Conservation (phyloP, 2,888 invertebrate genomes). For the Oscheius sp. region DNA sequence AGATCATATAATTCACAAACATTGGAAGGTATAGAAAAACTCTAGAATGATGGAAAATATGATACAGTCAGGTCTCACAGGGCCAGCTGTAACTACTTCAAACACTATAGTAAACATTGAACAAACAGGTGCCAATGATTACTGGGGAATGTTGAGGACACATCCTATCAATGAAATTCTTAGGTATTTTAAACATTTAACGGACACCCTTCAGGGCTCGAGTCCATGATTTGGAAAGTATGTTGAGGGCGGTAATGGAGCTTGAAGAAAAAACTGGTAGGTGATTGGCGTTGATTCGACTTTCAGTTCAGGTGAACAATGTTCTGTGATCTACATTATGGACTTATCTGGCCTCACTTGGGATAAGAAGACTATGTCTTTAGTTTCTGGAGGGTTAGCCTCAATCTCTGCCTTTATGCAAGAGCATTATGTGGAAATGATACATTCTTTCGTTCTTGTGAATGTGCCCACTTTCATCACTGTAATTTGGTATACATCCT, state of each 20-base stretch:
- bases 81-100: conserved; percentile 51
- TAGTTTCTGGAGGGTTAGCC: conserved; percentile 61
- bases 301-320: conserved; percentile 54
- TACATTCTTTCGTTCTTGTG: conserved; percentile 67
- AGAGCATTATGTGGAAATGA: conserved; percentile 63
- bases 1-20: conserved; percentile 56
- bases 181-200: conserved; percentile 15
- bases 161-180: conserved; percentile 65
- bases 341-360: conserved; percentile 64
- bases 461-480: conserved; percentile 66
- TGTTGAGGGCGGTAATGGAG: conserved; percentile 66
- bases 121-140: conserved; percentile 65
- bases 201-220: conserved; percentile 38
- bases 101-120: conserved; percentile 67
- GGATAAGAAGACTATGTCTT: conserved; percentile 55
- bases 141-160: conserved; percentile 65
- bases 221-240: conserved; percentile 66
- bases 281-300: too few relatives aligned
- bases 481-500: conserved; percentile 44
- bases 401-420: conserved; percentile 68
- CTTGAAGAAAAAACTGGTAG: conserved; percentile 59
- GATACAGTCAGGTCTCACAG: conserved; percentile 59
- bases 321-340: conserved; percentile 67
- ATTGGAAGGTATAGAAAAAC: conserved; percentile 52
- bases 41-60: neutral